Evolutionary conservation across 92 coral and sea anemone genomes (phyloP).

Genomic region (Epizoanthus stellaris): DNA sequence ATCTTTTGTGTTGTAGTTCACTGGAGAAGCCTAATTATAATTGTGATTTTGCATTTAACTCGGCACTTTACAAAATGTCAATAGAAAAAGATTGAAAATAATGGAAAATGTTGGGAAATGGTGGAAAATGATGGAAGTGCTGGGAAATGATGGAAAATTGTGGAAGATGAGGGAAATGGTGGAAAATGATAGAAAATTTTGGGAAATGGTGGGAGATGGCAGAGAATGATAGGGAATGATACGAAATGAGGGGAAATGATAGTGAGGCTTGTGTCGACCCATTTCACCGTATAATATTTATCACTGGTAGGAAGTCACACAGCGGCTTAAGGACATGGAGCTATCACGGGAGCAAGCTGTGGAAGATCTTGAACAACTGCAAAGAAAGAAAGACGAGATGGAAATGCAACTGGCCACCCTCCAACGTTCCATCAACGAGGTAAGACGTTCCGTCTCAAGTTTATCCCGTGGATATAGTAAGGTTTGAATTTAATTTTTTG

Average conservation of each 20-base stretch:
- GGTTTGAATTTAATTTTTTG: too few relatives aligned
- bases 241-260: not conserved
- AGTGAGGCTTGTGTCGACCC: not conserved
- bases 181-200: not conserved
- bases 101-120: too few relatives aligned
- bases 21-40: too few relatives aligned
- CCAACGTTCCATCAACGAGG: slow-evolving; percentile 67
- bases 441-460: slow-evolving; percentile 3
- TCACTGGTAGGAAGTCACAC: slow-evolving; percentile 61
- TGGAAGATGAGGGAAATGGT: not conserved
- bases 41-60: too few relatives aligned
- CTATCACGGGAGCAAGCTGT: slow-evolving; percentile 71
- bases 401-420: slow-evolving; percentile 62
- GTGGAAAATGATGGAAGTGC: too few relatives aligned
- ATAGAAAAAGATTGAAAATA: too few relatives aligned
- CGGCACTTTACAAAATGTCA: too few relatives aligned
- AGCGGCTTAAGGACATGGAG: slow-evolving; percentile 71
- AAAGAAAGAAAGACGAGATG: slow-evolving; percentile 71
- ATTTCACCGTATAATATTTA: not conserved
- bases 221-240: not conserved
- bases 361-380: slow-evolving; percentile 68
- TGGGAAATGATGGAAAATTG: too few relatives aligned
- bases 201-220: too few relatives aligned
- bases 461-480: not conserved
- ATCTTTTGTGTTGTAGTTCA: too few relatives aligned